Base-by-base conservation (phyloP, 2,888 invertebrate species). In the Globia sparganii region DNA sequence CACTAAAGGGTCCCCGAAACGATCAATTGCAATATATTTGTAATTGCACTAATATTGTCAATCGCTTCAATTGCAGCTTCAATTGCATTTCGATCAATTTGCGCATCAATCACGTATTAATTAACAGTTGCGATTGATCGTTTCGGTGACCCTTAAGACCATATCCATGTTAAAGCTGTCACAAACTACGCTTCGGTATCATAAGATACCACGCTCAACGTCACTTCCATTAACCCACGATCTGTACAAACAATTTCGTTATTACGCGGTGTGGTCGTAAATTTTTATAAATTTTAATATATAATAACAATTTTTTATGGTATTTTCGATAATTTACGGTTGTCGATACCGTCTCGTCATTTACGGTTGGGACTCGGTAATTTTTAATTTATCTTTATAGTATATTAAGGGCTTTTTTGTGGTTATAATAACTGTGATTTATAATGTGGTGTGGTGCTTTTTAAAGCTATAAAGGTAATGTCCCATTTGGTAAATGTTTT, bases 281-380 rank as follows among this genome's bases (percentile, higher is more conserved):
- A 77, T 83, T 87, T 87, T 78, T 74, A 77, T 78, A 87, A 86
- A 78, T 75, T 83, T 86, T 86, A 66, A 86, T 83, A 78, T 87
- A 83, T 80, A 87, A 86, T 83, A 78, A 83, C 77, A 83, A 77
- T 72, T 78, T 78, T 86, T 87, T 86, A 86, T 59, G 78, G 75
- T 68, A 68, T 83, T 78, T 75, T 67, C 78, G 31, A 69, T 80
- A 86, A 86, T 86, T 87, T 87, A 86, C 78, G 77, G 68, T 61
- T 67, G 67, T 71, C 86, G 73, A 83, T 80, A 77, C 75, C 69
- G 71, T 75, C 56, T 73, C 77, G 87, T 80, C 86, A 78, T 85
- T 86, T 83, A 83, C 72, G 78, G 69, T 64, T 37, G 62, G 40
- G 66, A n/a, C 46, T 61, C 59, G 61, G 75, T 74, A 76, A 87